Evolutionary conservation across 1,140 invertebrate species (phyloP), one percentile per base, ranked within the genome.

Genomic region (Pristionchus pacificus): DNA sequence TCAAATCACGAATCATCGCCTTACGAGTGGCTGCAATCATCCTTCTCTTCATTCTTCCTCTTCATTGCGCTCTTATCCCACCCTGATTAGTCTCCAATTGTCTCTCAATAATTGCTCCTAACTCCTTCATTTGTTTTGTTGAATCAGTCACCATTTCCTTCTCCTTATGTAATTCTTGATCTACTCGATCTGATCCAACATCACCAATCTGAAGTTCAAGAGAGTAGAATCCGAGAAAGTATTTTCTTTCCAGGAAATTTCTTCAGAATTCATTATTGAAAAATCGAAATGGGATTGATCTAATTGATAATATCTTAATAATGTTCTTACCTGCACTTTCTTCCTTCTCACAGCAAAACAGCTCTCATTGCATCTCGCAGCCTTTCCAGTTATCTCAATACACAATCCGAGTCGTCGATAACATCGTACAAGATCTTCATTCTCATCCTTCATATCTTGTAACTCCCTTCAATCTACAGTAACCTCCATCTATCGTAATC

Each of bases 271-370:
- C n/a, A n/a, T n/a, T n/a, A n/a, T n/a, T n/a, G n/a, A n/a, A n/a
- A n/a, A n/a, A n/a, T n/a, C n/a, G n/a, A n/a, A n/a, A n/a, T n/a
- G n/a, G n/a, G n/a, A n/a, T n/a, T n/a, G n/a, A n/a, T n/a, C n/a
- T n/a, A n/a, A n/a, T n/a, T n/a, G n/a, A n/a, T n/a, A n/a, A n/a
- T n/a, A n/a, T n/a, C 60, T 10, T 61, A 14, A 24, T 25, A 3
- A 10, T 13, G 13, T 32, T 29, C 62, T 68, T 67, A 79, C 78
- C 72, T 78, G 79, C 60, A 79, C 80, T 60, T 77, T 76, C 57
- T 80, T 80, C 61, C 79, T 38, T 33, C 79, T 68, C 6, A 80
- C 79, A 1, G 79, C 78, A 55, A 76, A 64, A 65, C 79, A 80
- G 29, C 65, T 74, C 49, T 80, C 79, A 65, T 80, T 80, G 70